phyloP scores from a whole-genome alignment of 2,113 vertebrate species.

The Halichoeres trimaculatus region DNA sequence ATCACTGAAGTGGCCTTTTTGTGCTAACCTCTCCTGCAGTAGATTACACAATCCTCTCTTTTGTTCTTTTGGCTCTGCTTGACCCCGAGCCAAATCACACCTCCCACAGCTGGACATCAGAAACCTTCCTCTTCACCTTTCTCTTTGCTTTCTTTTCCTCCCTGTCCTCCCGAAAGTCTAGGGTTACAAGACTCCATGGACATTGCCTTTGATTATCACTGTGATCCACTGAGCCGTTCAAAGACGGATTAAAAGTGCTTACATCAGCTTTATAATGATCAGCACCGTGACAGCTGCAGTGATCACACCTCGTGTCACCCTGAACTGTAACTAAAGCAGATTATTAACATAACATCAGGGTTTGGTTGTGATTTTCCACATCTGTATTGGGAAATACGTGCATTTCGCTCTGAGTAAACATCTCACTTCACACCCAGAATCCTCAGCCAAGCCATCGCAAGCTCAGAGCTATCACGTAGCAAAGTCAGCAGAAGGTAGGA shows the following conservation, averaged over 20 bases:
- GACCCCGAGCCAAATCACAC: conserved; percentile 29
- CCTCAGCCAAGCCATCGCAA: neutral
- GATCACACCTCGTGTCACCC: too few relatives aligned
- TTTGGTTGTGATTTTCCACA: too few relatives aligned
- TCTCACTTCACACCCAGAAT: too few relatives aligned
- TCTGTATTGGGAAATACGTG: too few relatives aligned
- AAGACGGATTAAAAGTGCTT: neutral
- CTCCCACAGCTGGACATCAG: conserved; percentile 19
- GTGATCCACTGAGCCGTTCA: neutral
- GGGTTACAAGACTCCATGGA: neutral
- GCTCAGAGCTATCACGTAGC: neutral
- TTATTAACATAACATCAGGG: too few relatives aligned
- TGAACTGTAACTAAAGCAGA: too few relatives aligned
- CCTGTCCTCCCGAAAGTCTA: neutral
- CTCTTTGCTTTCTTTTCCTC: conserved; percentile 2
- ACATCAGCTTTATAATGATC: neutral
- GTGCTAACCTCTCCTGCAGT: conserved; percentile 2
- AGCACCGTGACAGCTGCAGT: too few relatives aligned
- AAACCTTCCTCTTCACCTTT: conserved; percentile 21
- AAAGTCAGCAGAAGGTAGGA: neutral
- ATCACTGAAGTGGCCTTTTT: neutral
- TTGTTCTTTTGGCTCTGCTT: conserved; percentile 33
- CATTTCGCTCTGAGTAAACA: too few relatives aligned
- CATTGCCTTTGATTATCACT: conserved; percentile 10
- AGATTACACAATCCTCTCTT: conserved; percentile 33